Percentiles rank a stretch among this genome's conserved stretches.
phyloP scores from a whole-genome alignment of 2,113 vertebrate species.

The Campylorhamphus procurvoides region DNA sequence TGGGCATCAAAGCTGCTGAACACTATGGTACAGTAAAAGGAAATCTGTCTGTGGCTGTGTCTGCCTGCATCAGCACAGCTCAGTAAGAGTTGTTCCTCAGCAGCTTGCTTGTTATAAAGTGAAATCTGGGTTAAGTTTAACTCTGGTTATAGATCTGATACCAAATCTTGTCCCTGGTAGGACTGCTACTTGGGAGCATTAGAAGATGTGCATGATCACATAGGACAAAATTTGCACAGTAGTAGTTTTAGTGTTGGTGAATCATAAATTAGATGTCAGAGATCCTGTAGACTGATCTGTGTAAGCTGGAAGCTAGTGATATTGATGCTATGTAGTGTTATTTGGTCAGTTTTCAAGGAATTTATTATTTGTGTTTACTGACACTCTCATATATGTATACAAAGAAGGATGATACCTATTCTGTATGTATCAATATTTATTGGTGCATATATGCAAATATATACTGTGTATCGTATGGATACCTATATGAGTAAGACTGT shows the following conservation, averaged over 20 bases:
- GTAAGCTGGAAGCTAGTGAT: neutral
- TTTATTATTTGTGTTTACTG: accelerated
- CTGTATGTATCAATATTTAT: neutral
- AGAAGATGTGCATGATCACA: neutral
- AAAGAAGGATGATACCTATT: neutral
- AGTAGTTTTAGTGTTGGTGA: neutral
- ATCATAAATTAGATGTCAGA: neutral
- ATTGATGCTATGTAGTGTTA: neutral
- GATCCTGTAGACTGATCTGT: neutral
- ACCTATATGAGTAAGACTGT: neutral
- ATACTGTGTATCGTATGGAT: neutral
- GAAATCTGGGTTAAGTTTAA: neutral
- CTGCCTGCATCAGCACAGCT: neutral
- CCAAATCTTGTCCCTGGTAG: neutral
- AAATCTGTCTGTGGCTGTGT: neutral
- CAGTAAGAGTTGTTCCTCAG: neutral
- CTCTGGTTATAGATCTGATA: neutral
- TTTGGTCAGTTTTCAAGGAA: neutral
- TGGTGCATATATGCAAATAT: neutral
- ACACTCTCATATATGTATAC: accelerated
- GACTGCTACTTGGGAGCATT: neutral
- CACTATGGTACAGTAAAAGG: neutral
- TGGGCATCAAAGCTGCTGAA: neutral
- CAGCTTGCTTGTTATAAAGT: neutral
- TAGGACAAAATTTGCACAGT: neutral